Conservation (phyloP, 37 sponge, comb jelly and placozoan species). For the Halisarca cf. caerulea region DNA sequence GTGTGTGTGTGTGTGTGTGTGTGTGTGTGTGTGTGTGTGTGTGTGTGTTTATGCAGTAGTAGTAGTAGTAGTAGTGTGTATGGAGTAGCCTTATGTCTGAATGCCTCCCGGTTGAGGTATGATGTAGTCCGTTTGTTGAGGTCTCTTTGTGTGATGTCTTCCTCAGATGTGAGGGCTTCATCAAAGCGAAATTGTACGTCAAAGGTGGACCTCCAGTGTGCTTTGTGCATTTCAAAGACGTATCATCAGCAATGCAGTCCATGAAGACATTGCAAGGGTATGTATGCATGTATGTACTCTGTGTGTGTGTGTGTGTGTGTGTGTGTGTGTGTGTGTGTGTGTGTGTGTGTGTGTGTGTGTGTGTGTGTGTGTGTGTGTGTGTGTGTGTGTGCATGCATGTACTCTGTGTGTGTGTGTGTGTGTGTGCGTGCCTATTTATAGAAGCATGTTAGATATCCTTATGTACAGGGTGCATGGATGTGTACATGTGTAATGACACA, state of each 20-base stretch:
- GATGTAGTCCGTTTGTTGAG: too few relatives aligned
- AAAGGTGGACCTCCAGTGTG: slow-evolving; percentile 14
- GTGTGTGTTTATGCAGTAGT: too few relatives aligned
- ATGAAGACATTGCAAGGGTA: slow-evolving; percentile 60
- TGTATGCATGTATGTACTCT: neutral
- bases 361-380: slow-evolving; percentile 32
- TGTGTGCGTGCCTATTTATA: too few relatives aligned
- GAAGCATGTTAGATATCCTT: too few relatives aligned
- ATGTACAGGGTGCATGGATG: too few relatives aligned
- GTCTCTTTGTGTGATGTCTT: too few relatives aligned
- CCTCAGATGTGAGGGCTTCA: neutral
- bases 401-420: slow-evolving; percentile 1
- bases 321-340: slow-evolving; percentile 7
- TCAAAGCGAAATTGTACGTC: neutral
- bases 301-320: slow-evolving; percentile 35
- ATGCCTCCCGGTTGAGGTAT: too few relatives aligned
- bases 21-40: too few relatives aligned
- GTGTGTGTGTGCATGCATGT: neutral
- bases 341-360: neutral
- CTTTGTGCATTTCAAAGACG: slow-evolving; percentile 47
- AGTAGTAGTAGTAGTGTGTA: too few relatives aligned
- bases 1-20: too few relatives aligned
- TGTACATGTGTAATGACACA: too few relatives aligned
- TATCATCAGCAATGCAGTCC: slow-evolving; percentile 39
- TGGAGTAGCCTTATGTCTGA: too few relatives aligned